Evolutionary conservation across 1,140 invertebrate species (phyloP).

Genomic region (Lordiphosa collinella): DNA sequence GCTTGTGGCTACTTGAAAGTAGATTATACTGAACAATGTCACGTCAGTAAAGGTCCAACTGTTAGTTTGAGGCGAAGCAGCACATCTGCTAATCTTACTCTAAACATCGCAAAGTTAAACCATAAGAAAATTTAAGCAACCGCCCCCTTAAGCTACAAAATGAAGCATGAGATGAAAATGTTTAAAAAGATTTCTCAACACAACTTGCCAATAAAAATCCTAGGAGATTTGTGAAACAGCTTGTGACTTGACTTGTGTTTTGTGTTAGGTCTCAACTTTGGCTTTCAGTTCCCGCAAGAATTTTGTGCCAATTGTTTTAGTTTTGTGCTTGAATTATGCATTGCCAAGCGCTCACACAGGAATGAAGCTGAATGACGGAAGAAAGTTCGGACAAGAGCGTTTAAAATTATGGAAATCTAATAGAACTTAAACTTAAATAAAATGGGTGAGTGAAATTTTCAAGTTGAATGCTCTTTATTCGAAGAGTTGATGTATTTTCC

Average conservation of each 20-base stretch:
- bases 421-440: too few species aligned
- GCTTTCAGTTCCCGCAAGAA: slow-evolving; percentile 24
- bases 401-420: neutral
- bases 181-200: slow-evolving; percentile 63
- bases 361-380: neutral
- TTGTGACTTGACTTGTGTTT: slow-evolving; percentile 25
- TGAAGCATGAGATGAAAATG: slow-evolving; percentile 55
- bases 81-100: slow-evolving; percentile 46
- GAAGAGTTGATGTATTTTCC: too few species aligned
- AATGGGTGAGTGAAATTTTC: too few species aligned
- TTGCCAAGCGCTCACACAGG: slow-evolving; percentile 12
- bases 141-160: slow-evolving; percentile 23
- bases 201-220: slow-evolving; percentile 46
- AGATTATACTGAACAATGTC: slow-evolving; percentile 61
- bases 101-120: slow-evolving; percentile 64
- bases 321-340: slow-evolving; percentile 54
- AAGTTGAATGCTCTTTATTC: too few species aligned
- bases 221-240: slow-evolving; percentile 42
- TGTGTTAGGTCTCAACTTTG: slow-evolving; percentile 6
- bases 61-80: neutral
- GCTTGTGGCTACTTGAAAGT: slow-evolving; percentile 70
- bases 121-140: slow-evolving; percentile 63
- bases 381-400: neutral
- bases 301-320: slow-evolving; percentile 57
- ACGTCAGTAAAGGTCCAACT: slow-evolving; percentile 45